Percentiles rank a stretch among this genome's conserved stretches.
Conservation (phyloP, 2,797 vertebrate species). For the Anas capensis region DNA sequence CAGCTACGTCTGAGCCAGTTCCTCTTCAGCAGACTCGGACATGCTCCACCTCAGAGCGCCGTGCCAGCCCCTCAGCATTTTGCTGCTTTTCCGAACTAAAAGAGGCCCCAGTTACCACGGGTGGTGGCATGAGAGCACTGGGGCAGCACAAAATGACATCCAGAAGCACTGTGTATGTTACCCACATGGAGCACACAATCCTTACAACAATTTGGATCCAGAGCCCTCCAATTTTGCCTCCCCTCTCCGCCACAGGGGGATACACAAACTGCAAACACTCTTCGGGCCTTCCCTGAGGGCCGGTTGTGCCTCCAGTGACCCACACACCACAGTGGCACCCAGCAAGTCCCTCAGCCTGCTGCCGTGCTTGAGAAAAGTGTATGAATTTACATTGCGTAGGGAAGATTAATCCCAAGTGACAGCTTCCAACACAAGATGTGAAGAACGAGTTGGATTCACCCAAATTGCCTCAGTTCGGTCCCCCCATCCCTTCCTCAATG, state of each 20-base stretch:
- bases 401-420: neutral
- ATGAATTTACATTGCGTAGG: neutral
- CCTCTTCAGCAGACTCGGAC: neutral
- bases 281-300: neutral
- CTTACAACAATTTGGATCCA: neutral
- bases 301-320: neutral
- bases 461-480: neutral
- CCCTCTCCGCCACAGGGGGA: neutral
- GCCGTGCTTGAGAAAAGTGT: neutral
- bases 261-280: neutral
- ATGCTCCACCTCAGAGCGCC: neutral
- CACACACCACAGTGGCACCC: neutral
- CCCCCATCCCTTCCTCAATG: neutral
- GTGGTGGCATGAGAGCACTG: neutral
- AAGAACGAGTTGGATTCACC: neutral
- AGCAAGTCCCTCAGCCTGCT: neutral
- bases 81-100: neutral
- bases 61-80: neutral
- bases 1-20: neutral
- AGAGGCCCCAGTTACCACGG: neutral
- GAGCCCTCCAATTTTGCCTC: neutral
- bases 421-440: neutral
- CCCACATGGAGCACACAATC: neutral
- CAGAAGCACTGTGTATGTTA: neutral
- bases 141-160: neutral